A percentile compares a stretch with the other conserved stretches of the same genome.
Conservation (phyloP, 2,113 vertebrate genomes). For the Blennius ocellaris region DNA sequence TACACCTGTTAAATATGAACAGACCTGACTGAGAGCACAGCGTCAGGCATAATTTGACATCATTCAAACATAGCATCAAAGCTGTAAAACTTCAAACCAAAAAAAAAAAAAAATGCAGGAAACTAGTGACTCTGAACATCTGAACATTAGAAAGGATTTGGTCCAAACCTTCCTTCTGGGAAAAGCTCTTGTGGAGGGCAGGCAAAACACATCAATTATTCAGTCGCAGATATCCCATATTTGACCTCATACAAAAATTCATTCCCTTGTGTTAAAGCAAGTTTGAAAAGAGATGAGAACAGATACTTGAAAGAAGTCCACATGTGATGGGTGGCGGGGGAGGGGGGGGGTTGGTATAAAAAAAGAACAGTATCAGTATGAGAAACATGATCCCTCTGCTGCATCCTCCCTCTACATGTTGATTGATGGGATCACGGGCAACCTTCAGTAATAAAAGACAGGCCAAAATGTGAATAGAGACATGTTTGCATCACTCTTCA, state of each 20-base stretch:
- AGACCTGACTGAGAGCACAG: not conserved
- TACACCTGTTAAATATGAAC: conserved; percentile 11
- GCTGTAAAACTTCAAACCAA: not conserved
- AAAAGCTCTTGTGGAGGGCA: conserved; percentile 33
- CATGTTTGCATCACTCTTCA: not conserved
- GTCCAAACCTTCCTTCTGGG: conserved; percentile 3
- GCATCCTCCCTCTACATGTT: conserved; percentile 22
- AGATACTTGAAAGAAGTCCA: conserved; percentile 37
- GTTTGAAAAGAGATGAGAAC: conserved; percentile 51
- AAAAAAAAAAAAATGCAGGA: not conserved
- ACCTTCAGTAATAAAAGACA: conserved; percentile 22
- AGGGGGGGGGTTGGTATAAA: too few relatives aligned
- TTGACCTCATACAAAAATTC: conserved; percentile 63
- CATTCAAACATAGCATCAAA: not conserved
- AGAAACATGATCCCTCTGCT: conserved; percentile 31
- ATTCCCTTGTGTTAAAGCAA: conserved; percentile 42
- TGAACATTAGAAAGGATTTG: conserved; percentile 10
- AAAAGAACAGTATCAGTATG: conserved; percentile 44
- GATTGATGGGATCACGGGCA: conserved; percentile 53
- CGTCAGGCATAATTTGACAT: not conserved
- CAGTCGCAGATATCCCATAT: conserved; percentile 56
- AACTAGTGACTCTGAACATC: not conserved
- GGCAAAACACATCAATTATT: conserved; percentile 63
- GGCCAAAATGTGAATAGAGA: conserved; percentile 3
- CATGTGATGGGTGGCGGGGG: too few relatives aligned